phyloP scores from a whole-genome alignment of 2,113 vertebrate genomes.

The Climacteris rufus region DNA sequence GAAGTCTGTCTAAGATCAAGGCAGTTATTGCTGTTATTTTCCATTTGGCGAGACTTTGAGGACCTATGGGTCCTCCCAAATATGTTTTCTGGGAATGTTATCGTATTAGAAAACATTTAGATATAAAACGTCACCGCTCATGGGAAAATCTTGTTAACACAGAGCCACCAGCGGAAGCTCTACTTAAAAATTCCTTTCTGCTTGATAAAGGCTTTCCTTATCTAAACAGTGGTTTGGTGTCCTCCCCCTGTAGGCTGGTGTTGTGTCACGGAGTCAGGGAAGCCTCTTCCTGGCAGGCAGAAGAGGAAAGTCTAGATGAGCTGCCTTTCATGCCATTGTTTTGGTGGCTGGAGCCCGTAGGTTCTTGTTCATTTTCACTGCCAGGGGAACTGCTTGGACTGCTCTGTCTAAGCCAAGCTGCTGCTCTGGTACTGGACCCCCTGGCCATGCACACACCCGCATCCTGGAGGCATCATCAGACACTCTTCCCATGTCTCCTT shows the following conservation, averaged over 20 bases:
- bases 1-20: not conserved
- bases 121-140: not conserved
- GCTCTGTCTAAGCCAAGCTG: not conserved
- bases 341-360: not conserved
- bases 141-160: conserved; percentile 66
- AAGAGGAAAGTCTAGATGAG: not conserved
- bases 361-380: not conserved
- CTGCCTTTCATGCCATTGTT: not conserved
- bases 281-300: not conserved
- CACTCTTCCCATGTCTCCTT: not conserved
- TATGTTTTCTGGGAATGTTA: conserved; percentile 29
- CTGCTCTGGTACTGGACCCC: not conserved
- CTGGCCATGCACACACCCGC: not conserved
- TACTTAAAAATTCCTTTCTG: conserved; percentile 41
- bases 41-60: conserved; percentile 18
- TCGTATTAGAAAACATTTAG: not conserved
- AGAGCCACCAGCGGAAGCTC: not conserved
- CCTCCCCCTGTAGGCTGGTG: not conserved
- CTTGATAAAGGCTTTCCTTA: conserved; percentile 50
- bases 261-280: not conserved
- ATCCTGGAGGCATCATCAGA: not conserved
- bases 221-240: conserved; percentile 46
- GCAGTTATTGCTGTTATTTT: conserved; percentile 1
- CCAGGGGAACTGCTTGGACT: not conserved
- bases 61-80: not conserved